phyloP scores from a whole-genome alignment of 2,113 vertebrate genomes.

The Podarcis muralis region DNA sequence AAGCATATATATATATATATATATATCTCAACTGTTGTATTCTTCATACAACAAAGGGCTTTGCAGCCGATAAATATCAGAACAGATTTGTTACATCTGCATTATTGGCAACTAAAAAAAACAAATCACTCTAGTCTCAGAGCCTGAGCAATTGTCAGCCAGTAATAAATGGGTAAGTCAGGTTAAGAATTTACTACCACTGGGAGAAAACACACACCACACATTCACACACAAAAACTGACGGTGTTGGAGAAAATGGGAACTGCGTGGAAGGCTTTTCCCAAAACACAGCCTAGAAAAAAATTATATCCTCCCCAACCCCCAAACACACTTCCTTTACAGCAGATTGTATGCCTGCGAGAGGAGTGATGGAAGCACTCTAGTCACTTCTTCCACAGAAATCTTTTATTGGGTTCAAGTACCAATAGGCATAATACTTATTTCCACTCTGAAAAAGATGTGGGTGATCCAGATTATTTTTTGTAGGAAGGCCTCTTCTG shows the following conservation, averaged over 20 bases:
- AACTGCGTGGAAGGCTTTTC: constrained; percentile 51
- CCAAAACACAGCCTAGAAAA: constrained; percentile 27
- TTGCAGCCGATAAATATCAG: constrained; percentile 65
- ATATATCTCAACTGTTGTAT: constrained; percentile 53
- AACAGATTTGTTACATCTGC: constrained; percentile 68
- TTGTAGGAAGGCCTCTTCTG: not conserved
- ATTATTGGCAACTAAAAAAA: constrained; percentile 68
- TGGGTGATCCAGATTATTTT: not conserved
- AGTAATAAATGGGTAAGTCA: constrained; percentile 65
- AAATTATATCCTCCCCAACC: not conserved
- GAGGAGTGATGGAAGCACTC: not conserved
- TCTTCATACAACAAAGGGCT: constrained; percentile 66
- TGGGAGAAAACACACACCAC: constrained; percentile 8
- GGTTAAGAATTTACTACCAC: constrained; percentile 66
- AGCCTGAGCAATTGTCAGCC: constrained; percentile 63
- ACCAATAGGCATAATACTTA: not conserved
- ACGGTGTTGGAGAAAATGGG: constrained; percentile 47
- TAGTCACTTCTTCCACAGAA: not conserved
- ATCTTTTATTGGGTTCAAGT: not conserved
- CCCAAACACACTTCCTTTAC: not conserved
- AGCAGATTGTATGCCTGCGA: not conserved
- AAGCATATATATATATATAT: too few species aligned
- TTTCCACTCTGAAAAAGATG: not conserved
- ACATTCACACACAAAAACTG: too few species aligned
- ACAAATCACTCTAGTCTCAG: constrained; percentile 50